Percentiles rank a stretch among this genome's conserved stretches.
These are phyloP conservation scores for Acronicta psi DNA, from an alignment of 2,888 invertebrate species.

Conservation along the genomic window DNA sequence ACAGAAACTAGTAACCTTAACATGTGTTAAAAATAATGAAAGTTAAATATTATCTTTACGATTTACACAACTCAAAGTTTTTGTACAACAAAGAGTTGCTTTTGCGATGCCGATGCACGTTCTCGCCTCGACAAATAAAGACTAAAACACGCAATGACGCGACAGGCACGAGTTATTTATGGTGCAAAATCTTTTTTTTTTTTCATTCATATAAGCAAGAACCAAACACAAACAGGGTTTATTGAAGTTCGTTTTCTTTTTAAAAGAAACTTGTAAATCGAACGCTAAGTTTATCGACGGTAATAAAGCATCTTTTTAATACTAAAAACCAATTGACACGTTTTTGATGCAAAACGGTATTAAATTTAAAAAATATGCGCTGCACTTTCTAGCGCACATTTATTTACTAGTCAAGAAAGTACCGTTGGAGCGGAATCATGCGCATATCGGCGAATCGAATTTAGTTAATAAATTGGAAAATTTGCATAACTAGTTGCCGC, in stretches of 20 bases:
- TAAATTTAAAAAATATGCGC: conserved; percentile 8
- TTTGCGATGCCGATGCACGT: conserved; percentile 12
- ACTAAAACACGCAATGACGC: conserved; percentile 31
- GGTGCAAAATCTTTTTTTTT: conserved; percentile 31
- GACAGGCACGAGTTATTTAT: conserved; percentile 36
- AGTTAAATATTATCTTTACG: conserved; percentile 21
- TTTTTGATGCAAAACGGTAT: conserved; percentile 29
- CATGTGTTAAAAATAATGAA: conserved; percentile 14
- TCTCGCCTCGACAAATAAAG: conserved; percentile 24
- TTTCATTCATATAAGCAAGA: conserved; percentile 34
- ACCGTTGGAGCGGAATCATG: conserved; percentile 32
- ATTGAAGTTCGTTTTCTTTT: no score
- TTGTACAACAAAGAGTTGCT: conserved; percentile 13
- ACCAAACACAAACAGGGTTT: not conserved
- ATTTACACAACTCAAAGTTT: conserved; percentile 24
- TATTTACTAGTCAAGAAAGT: conserved; percentile 14
- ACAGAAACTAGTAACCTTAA: no score
- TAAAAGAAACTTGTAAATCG: no score
- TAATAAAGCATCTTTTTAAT: not conserved
- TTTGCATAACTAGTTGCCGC: conserved; percentile 45
- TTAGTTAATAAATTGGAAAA: conserved; percentile 41
- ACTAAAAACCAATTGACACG: conserved; percentile 10
- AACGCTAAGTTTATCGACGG: no score
- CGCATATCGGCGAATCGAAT: conserved; percentile 27
- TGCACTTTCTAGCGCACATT: conserved; percentile 8